These are phyloP conservation scores for Himalopsyche japonica DNA, from an alignment of 2,888 invertebrate genomes.

Conservation along the genomic window DNA sequence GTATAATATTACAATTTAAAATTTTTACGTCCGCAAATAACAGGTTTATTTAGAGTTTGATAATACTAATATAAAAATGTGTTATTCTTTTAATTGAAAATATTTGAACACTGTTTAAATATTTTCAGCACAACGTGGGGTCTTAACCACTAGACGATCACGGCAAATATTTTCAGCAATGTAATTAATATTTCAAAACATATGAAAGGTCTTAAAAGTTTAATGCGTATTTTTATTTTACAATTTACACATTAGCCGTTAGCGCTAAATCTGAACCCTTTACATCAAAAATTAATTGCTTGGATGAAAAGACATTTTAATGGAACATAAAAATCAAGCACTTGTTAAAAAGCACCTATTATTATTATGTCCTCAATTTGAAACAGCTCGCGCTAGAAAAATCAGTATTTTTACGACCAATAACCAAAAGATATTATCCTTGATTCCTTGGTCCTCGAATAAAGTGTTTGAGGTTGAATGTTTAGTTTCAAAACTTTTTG, in stretches of 20 bases:
- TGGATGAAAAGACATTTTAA: neutral
- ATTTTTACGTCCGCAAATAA: too few relatives aligned
- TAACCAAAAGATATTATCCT: neutral
- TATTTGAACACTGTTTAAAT: too few relatives aligned
- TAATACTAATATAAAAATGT: too few relatives aligned
- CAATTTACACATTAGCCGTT: neutral
- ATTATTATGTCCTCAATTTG: neutral
- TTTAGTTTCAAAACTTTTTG: neutral
- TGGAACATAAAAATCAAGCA: neutral
- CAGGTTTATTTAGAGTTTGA: too few relatives aligned
- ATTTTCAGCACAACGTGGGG: too few relatives aligned
- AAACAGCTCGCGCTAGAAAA: neutral
- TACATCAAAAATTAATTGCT: neutral
- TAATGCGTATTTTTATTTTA: neutral
- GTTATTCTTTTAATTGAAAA: too few relatives aligned
- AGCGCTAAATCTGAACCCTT: neutral
- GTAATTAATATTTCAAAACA: too few relatives aligned
- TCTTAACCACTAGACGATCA: too few relatives aligned
- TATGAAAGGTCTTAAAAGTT: neutral
- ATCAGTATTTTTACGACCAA: neutral
- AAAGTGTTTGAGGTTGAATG: neutral
- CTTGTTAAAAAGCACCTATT: neutral
- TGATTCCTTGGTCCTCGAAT: neutral
- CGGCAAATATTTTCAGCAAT: too few relatives aligned
- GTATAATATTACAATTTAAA: too few relatives aligned